Evolutionary conservation across 2,797 vertebrate species (phyloP).

Genomic region (Rousettus madagascariensis): DNA sequence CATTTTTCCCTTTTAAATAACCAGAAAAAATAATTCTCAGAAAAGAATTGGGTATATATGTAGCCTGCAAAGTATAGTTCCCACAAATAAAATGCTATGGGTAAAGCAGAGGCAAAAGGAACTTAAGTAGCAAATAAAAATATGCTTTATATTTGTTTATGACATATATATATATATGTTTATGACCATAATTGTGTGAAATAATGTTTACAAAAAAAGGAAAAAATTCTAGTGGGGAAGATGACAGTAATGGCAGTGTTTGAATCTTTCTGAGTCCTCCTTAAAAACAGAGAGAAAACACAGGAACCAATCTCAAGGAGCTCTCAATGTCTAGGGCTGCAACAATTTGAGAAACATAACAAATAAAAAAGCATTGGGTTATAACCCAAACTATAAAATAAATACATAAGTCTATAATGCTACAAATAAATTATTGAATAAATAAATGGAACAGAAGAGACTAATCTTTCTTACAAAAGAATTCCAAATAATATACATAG

Average conservation of each 20-base stretch:
- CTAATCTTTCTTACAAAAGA: not conserved
- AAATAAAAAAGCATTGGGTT: not conserved
- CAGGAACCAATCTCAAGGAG: not conserved
- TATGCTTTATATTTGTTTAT: not conserved
- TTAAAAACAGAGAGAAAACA: not conserved
- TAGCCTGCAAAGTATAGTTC: not conserved
- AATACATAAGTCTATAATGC: not conserved
- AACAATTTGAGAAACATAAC: not conserved
- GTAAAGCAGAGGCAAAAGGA: not conserved
- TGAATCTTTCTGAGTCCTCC: not conserved
- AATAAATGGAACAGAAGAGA: not conserved
- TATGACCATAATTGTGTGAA: not conserved
- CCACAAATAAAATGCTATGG: not conserved
- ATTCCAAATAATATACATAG: not conserved
- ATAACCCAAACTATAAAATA: not conserved
- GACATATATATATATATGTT: not conserved
- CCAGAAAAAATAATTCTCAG: not conserved
- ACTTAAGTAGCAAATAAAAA: not conserved
- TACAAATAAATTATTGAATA: not conserved
- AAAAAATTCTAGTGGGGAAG: not conserved
- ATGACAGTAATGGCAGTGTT: not conserved
- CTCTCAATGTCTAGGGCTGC: not conserved
- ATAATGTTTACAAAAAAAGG: not conserved
- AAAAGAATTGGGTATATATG: not conserved
- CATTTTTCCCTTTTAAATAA: not conserved